Conservation (phyloP, 2,113 vertebrate genomes). For the Phrynosoma blainvillii region DNA sequence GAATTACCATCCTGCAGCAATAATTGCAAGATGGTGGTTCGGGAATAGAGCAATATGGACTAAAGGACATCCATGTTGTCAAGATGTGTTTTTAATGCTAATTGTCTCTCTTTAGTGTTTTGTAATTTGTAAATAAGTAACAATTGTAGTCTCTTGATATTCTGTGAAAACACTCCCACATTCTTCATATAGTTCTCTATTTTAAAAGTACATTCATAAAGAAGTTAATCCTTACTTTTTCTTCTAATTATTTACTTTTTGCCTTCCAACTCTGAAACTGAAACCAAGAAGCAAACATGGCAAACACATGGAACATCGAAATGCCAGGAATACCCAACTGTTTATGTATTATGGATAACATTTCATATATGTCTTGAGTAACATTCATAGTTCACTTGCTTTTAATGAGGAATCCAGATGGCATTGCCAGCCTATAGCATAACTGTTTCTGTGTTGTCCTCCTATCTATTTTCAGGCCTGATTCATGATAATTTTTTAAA, state of each 20-base stretch:
- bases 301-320: background rate
- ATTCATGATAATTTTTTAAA: background rate
- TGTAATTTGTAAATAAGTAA: conserved; percentile 23
- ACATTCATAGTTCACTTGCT: background rate
- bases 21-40: background rate
- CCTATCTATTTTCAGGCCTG: background rate
- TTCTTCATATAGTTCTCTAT: background rate
- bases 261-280: background rate
- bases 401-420: background rate
- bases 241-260: background rate
- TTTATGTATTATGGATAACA: background rate
- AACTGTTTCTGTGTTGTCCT: background rate
- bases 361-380: background rate
- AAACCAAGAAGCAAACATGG: background rate
- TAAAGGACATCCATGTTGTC: conserved; percentile 1
- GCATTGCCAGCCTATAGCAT: background rate
- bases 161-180: background rate
- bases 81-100: background rate
- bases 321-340: background rate
- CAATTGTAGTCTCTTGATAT: conserved; percentile 17
- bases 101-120: conserved; percentile 21
- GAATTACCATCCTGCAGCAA: background rate
- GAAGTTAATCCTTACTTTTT: background rate
- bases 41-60: background rate
- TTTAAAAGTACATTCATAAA: background rate